Percentiles rank a stretch among this genome's conserved stretches.
phyloP scores from a whole-genome alignment of 1,140 invertebrate genomes.

The Thalassaphorura encarpata region DNA sequence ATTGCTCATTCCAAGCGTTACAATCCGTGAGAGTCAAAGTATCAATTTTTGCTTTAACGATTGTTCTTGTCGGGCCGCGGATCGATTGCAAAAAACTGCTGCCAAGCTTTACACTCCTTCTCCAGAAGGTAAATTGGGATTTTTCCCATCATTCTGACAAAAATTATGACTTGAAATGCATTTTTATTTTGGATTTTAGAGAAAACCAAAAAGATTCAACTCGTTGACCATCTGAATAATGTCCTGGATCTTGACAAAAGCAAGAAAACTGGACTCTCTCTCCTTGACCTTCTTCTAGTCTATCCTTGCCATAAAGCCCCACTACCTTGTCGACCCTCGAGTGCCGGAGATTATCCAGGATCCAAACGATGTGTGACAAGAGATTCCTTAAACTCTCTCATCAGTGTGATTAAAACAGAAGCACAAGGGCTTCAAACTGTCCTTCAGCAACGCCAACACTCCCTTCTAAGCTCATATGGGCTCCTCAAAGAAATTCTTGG shows the following conservation, averaged over 20 bases:
- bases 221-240: slow-evolving; percentile 21
- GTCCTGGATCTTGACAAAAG: slow-evolving; percentile 16
- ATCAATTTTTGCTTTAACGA: slow-evolving; percentile 75
- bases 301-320: slow-evolving; percentile 71
- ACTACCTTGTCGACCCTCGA: slow-evolving; percentile 55
- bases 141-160: neutral
- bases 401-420: slow-evolving; percentile 35
- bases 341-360: slow-evolving; percentile 4
- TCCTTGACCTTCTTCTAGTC: slow-evolving; percentile 68
- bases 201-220: slow-evolving; percentile 17
- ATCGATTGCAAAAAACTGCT: slow-evolving; percentile 35
- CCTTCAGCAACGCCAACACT: slow-evolving; percentile 25
- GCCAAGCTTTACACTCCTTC: slow-evolving; percentile 18
- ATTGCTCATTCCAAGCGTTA: slow-evolving; percentile 40
- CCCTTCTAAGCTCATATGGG: slow-evolving; percentile 37
- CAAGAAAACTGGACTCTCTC: slow-evolving; percentile 36
- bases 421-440: slow-evolving; percentile 32
- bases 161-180: neutral
- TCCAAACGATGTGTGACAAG: slow-evolving; percentile 32
- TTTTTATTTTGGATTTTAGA: slow-evolving; percentile 14
- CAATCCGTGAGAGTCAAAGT: slow-evolving; percentile 60
- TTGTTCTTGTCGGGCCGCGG: slow-evolving; percentile 65
- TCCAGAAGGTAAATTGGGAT: slow-evolving; percentile 15
- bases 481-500: slow-evolving; percentile 37
- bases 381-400: slow-evolving; percentile 35